Conservation (phyloP, 1,140 invertebrate genomes). For the Drosophila takahashii region DNA sequence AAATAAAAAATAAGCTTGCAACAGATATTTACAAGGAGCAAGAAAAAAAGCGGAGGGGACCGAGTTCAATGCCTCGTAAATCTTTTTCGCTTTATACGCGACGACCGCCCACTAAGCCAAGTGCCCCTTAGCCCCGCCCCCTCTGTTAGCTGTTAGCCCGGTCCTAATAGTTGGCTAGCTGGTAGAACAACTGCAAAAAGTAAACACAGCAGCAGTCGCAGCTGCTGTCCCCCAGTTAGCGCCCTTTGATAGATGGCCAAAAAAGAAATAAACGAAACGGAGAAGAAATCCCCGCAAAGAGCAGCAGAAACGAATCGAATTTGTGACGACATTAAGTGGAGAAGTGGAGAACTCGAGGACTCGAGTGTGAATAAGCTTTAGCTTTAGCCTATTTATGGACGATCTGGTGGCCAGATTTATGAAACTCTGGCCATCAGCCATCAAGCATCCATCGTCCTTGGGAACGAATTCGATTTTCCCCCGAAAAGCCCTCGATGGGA, state of each 20-base stretch:
- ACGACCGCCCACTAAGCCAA: slow-evolving; percentile 20
- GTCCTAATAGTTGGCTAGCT: slow-evolving; percentile 38
- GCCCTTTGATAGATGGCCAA: slow-evolving; percentile 43
- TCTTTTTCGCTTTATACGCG: slow-evolving; percentile 45
- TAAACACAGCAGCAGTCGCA: slow-evolving; percentile 30
- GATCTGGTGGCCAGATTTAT: slow-evolving; percentile 34
- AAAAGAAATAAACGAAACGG: slow-evolving; percentile 5
- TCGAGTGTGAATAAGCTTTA: slow-evolving; percentile 48
- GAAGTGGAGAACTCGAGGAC: slow-evolving; percentile 6
- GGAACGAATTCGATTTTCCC: slow-evolving; percentile 16
- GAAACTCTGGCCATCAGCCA: slow-evolving; percentile 10
- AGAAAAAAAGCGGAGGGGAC: no score
- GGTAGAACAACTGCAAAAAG: slow-evolving; percentile 18
- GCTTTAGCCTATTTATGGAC: slow-evolving; percentile 44
- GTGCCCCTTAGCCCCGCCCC: not conserved
- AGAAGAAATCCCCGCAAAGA: not conserved
- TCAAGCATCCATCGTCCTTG: slow-evolving; percentile 1
- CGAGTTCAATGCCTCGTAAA: slow-evolving; percentile 69
- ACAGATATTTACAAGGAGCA: slow-evolving; percentile 5
- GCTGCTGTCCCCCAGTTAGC: slow-evolving; percentile 45
- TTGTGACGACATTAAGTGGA: slow-evolving; percentile 37
- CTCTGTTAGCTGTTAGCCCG: slow-evolving; percentile 37
- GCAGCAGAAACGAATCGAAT: slow-evolving; percentile 22
- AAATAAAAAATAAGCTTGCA: slow-evolving; percentile 13
- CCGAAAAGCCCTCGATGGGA: no score